phyloP scores from a whole-genome alignment of 2,888 invertebrate genomes.

The Auanema freiburgensis region DNA sequence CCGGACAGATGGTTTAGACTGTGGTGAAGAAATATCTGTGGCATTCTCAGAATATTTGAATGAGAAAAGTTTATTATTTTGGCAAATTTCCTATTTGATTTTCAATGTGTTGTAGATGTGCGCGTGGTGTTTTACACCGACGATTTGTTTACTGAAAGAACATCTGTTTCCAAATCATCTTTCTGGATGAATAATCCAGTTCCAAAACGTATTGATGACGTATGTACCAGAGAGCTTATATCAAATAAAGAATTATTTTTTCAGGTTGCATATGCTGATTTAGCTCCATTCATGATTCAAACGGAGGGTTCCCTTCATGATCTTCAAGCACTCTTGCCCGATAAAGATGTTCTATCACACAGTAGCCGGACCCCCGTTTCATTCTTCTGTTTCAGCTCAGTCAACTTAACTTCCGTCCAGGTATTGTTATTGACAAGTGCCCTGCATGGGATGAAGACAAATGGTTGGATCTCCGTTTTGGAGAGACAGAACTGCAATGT shows the following conservation, averaged over 20 bases:
- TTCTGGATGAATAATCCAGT: constrained; percentile 52
- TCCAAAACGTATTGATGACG: constrained; percentile 41
- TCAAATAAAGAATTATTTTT: constrained; percentile 11
- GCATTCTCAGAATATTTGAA: constrained; percentile 42
- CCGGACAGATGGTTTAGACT: constrained; percentile 55
- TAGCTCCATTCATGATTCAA: constrained; percentile 51
- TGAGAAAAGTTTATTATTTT: constrained; percentile 16
- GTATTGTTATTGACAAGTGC: constrained; percentile 49
- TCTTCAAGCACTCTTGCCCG: not conserved
- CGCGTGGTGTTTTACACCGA: constrained; percentile 51
- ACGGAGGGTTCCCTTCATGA: constrained; percentile 51
- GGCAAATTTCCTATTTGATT: constrained; percentile 1
- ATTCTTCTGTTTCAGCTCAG: constrained; percentile 23
- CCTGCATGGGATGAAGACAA: constrained; percentile 56
- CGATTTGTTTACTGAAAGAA: constrained; percentile 51
- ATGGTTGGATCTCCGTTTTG: constrained; percentile 56
- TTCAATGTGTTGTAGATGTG: constrained; percentile 17
- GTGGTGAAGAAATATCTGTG: constrained; percentile 48
- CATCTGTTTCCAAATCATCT: constrained; percentile 25
- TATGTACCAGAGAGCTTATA: constrained; percentile 11
- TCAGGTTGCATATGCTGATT: constrained; percentile 51
- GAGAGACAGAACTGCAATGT: constrained; percentile 52
- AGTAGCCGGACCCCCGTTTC: constrained; percentile 7
- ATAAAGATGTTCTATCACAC: constrained; percentile 8
- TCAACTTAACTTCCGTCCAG: constrained; percentile 55